Base-by-base conservation (phyloP, 2,113 vertebrate species). In the Elephantulus edwardii region DNA sequence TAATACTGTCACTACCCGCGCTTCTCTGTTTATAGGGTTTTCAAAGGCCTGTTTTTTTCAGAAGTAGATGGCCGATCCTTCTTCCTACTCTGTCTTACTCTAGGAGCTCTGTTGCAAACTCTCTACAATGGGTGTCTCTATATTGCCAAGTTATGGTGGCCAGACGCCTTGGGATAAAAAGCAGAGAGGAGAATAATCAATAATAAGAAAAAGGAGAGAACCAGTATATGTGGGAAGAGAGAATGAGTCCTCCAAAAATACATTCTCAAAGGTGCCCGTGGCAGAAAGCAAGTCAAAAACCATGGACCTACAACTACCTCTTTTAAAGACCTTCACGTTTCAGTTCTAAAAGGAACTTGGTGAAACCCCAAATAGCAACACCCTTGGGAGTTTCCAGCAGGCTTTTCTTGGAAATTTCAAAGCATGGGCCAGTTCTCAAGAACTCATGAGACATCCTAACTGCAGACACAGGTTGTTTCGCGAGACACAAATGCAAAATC, bases 381-480 rank as follows among this genome's bases (percentile, higher is more conserved):
- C 40, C 33, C 19, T 6, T 6, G 86, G 95, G 79, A 83, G 28
- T 91, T 94, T 93, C 72, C 93, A 80, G 20, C 10, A 54, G 44
- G 40, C 3, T 83, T 74, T 95, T 76, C 91, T 68, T 54, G 48
- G 44, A 94, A 96, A 50, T 88, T 42, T 70, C 90, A 64, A 66
- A 28, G 58, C 50, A 71, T 2, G 66, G 5, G 60, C 11, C 83
- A 68, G 54, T n/a, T 68, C 33, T 58, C 70, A n/a, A 58, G 71
- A 79, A 42, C 58, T 22, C 17, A 44, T 20, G 22, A 50, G 19
- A 52, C 42, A 52, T 6, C 26, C 3, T 30, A 12, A 40, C 77
- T 85, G 77, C 54, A 74, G 52, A 44, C 3, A 0, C 44, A n/a
- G 64, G 58, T 2, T 89, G 52, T 62, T 85, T n/a, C 46, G 28